These are phyloP conservation scores for Leptinotarsa haldemani DNA, from an alignment of 2,888 invertebrate genomes.

Conservation along the genomic window DNA sequence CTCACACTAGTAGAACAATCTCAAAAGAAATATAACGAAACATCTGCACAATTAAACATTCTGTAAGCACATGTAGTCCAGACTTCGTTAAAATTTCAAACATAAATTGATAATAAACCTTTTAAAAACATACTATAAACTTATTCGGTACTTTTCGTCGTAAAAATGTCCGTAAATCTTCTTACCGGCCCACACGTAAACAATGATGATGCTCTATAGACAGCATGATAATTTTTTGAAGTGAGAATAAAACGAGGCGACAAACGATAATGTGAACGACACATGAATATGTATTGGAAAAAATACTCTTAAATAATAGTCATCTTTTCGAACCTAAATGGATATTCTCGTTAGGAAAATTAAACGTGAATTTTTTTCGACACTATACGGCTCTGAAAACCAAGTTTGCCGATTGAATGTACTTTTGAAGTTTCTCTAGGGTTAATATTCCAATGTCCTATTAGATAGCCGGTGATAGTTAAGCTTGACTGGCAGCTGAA, in stretches of 20 bases:
- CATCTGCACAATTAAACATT: conserved; percentile 21
- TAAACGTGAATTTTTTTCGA: too few species aligned
- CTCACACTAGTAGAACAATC: background rate
- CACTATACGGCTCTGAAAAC: too few species aligned
- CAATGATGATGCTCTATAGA: conserved; percentile 14
- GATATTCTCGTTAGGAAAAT: too few species aligned
- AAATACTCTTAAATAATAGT: background rate
- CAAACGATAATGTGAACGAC: conserved; percentile 12
- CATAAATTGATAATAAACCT: conserved; percentile 20
- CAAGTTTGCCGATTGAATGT: too few species aligned
- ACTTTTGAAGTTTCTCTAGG: too few species aligned
- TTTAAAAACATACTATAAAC: conserved; percentile 14
- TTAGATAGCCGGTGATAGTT: too few species aligned
- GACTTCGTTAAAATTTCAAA: conserved; percentile 1
- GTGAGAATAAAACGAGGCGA: background rate
- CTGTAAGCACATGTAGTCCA: conserved; percentile 23
- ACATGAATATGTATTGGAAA: background rate
- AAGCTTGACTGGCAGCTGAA: too few species aligned
- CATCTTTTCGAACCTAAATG: too few species aligned
- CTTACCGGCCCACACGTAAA: conserved; percentile 4
- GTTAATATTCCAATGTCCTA: too few species aligned
- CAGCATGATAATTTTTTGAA: conserved; percentile 13
- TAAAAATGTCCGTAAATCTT: conserved; percentile 24
- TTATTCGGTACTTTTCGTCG: conserved; percentile 15
- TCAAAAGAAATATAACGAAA: background rate